phyloP scores from a whole-genome alignment of 1,140 invertebrate species.

The Zaprionus vittiger region DNA sequence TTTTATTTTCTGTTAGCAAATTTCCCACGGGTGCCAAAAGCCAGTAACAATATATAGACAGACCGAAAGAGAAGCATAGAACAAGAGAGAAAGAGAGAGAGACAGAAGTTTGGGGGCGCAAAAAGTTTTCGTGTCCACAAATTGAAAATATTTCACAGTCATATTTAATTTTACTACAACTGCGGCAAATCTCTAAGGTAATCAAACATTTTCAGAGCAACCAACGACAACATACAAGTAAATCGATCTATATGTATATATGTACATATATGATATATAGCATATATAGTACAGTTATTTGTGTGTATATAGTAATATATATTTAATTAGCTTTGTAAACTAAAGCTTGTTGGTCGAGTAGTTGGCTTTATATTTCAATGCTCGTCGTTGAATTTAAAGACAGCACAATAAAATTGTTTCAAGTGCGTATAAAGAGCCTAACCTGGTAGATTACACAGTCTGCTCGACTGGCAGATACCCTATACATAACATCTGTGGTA shows the following conservation, averaged over 20 bases:
- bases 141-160: conserved; percentile 82
- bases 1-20: conserved; percentile 83
- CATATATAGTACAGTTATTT: background rate
- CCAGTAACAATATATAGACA: conserved; percentile 55
- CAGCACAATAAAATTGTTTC: conserved; percentile 65
- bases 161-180: conserved; percentile 73
- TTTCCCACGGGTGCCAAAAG: conserved; percentile 72
- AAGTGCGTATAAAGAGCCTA: conserved; percentile 19
- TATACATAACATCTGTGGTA: background rate
- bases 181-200: conserved; percentile 67
- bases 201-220: conserved; percentile 58
- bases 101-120: background rate
- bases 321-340: conserved; percentile 67
- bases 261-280: background rate
- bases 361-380: conserved; percentile 52
- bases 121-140: conserved; percentile 78
- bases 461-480: background rate
- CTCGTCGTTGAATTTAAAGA: conserved; percentile 40
- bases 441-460: background rate
- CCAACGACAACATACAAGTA: background rate
- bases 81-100: conserved; percentile 8
- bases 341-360: conserved; percentile 42
- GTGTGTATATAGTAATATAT: conserved; percentile 25
- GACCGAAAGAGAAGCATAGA: conserved; percentile 30
- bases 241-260: background rate